Base-by-base conservation (phyloP, 2,113 vertebrate genomes). In the Anser cygnoides region DNA sequence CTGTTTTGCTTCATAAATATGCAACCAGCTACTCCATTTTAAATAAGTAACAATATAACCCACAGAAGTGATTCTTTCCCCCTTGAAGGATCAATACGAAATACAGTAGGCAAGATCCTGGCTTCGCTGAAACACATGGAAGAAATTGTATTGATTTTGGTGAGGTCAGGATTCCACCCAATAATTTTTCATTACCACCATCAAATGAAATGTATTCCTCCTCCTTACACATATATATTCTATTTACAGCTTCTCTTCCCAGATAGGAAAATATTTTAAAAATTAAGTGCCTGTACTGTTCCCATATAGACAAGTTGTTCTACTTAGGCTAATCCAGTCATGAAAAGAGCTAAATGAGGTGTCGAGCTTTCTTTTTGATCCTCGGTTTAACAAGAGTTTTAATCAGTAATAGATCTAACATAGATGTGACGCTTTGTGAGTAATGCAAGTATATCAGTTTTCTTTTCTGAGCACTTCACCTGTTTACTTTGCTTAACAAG, bases 371-470 rank as follows among this genome's bases (percentile, higher is more conserved):
- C 96, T 96, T 93, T 96, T 93, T 96, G 96, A 98, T 97, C 93
- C 89, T 94, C 14, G 23, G 91, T 95, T 96, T 93, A 94, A 97
- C 96, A 97, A 80, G 58, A 82, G 88, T 94, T 97, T 94, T 98
- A 97, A 97, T 97, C 96, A 97, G 97, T 96, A 97, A 96, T 97
- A 97, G 95, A 97, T 96, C 95, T 94, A 97, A 90, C 78, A 74
- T 88, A 73, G 18, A 3, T 19, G 14, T 26, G 67, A 78, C 1
- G 9, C 39, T n/a, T 70, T 75, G 78, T 43, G 85, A 95, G 82
- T 80, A 94, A 94, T 0, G 1, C 74, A 91, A 73, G 50, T 89
- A 1, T 67, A 86, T n/a, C 70, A 5, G 13, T 28, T 88, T 94
- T 93, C 93, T 91, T 87, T 97, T 75, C 61, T 92, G 84, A 94